phyloP scores from a whole-genome alignment of 2,113 vertebrate genomes.

The Struthio camelus region DNA sequence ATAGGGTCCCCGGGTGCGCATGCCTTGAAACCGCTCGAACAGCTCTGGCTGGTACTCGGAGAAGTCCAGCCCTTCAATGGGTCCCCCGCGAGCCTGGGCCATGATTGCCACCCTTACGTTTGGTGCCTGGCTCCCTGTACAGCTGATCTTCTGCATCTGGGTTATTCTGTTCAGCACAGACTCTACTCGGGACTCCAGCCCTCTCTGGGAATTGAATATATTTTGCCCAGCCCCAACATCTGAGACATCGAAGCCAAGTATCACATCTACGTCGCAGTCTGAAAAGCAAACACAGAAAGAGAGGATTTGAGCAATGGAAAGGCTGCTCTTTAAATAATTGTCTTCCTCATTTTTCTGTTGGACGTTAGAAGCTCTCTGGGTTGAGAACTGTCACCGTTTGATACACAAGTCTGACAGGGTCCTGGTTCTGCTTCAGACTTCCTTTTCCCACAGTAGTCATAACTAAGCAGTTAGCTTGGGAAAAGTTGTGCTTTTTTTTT shows the following conservation, averaged over 20 bases:
- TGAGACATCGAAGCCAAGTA: conserved; percentile 91
- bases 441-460: neutral
- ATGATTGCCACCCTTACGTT: conserved; percentile 81
- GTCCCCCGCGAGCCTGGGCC: conserved; percentile 76
- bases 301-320: neutral
- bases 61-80: conserved; percentile 85
- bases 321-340: neutral
- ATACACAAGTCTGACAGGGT: neutral
- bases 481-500: neutral
- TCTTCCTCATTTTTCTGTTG: neutral
- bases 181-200: conserved; percentile 81
- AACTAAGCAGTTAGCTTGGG: neutral
- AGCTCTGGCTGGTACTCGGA: conserved; percentile 78
- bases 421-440: neutral
- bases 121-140: conserved; percentile 80
- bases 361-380: neutral
- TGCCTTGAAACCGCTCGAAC: conserved; percentile 77
- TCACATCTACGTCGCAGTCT: conserved; percentile 90
- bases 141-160: conserved; percentile 87
- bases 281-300: neutral
- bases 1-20: conserved; percentile 84
- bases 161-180: conserved; percentile 84
- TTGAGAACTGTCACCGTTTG: neutral
- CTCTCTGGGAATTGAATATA: conserved; percentile 85
- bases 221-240: conserved; percentile 70